Base-by-base conservation (phyloP, 2,797 vertebrate genomes). In the Aulostomus chinensis region DNA sequence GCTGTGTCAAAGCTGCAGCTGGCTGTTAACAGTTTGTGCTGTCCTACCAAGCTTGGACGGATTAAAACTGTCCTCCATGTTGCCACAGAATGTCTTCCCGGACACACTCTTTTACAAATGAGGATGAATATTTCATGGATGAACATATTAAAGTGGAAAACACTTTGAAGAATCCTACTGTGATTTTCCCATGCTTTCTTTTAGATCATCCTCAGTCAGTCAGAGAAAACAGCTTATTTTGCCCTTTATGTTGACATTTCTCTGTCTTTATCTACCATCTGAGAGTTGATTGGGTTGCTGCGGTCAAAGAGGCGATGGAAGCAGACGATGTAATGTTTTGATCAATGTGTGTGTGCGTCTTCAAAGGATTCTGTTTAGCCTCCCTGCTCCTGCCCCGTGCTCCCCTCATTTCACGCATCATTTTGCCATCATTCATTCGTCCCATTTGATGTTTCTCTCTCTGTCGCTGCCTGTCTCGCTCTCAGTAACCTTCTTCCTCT, bases 381-480 rank as follows among this genome's bases (percentile, higher is more conserved):
- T 42, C 37, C 26, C 22, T 41, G 34, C 56, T 55, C 57, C n/a
- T 41, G 13, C 41, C 50, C 40, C 5, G 7, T 20, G 16, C 63
- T 63, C 53, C 16, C 56, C 60, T 84, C 55, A 76, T 88, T 86
- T 87, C 73, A 81, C 32, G 62, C 76, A 63, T 73, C 76, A 83
- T 86, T 87, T 83, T 84, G 26, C 65, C 73, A 76, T 76, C 73
- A 81, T 77, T 77, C 68, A 63, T 71, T 76, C 28, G 13, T 76
- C 62, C 53, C 52, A 20, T 60, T 74, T 69, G 59, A 70, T 75
- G 47, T 61, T 50, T 49, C 28, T 50, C 22, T 24, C 17, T 50
- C 37, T 67, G 38, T 66, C 34, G 13, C 26, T 50, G 5, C 35
- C 29, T 37, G 7, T 59, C 33, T 76, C 59, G 57, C 46, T 40